Conservation (phyloP, 2,797 vertebrate genomes). For the Atherinosoma microstoma region DNA sequence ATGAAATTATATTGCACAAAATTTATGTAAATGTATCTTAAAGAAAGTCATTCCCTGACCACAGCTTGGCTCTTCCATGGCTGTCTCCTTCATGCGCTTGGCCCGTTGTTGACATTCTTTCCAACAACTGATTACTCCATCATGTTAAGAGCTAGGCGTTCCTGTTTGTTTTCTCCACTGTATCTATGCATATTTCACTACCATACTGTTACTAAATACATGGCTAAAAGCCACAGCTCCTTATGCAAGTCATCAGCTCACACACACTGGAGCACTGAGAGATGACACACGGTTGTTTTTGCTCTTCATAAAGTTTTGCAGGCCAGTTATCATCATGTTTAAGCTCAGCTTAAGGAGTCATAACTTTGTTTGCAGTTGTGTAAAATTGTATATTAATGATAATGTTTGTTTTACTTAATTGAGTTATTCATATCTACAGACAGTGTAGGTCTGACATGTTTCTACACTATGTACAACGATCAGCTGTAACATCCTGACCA, state of each 20-base stretch:
- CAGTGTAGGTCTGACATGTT: not conserved
- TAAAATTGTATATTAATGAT: not conserved
- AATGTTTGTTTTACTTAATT: not conserved
- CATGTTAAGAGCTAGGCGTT: slow-evolving; percentile 75
- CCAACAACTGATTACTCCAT: slow-evolving; percentile 75
- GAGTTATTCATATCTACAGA: not conserved
- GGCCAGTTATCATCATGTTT: slow-evolving; percentile 7
- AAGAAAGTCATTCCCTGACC: not conserved
- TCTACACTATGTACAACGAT: not conserved
- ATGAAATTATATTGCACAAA: slow-evolving; percentile 16
- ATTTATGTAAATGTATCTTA: slow-evolving; percentile 17
- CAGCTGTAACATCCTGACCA: not conserved
- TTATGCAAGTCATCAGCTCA: slow-evolving; percentile 46
- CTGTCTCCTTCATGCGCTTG: slow-evolving; percentile 57
- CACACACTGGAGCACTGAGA: slow-evolving; percentile 21
- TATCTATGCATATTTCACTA: slow-evolving; percentile 75
- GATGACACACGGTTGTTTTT: slow-evolving; percentile 30
- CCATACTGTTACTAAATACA: slow-evolving; percentile 58
- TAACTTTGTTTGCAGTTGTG: too few species aligned
- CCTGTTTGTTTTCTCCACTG: slow-evolving; percentile 80
- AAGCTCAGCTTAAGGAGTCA: not conserved
- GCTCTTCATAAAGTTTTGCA: slow-evolving; percentile 6
- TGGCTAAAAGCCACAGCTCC: slow-evolving; percentile 40
- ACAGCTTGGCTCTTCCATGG: slow-evolving; percentile 31
- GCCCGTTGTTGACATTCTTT: slow-evolving; percentile 78